Conservation (phyloP, 2,113 vertebrate genomes). For the Piliocolobus tephrosceles region DNA sequence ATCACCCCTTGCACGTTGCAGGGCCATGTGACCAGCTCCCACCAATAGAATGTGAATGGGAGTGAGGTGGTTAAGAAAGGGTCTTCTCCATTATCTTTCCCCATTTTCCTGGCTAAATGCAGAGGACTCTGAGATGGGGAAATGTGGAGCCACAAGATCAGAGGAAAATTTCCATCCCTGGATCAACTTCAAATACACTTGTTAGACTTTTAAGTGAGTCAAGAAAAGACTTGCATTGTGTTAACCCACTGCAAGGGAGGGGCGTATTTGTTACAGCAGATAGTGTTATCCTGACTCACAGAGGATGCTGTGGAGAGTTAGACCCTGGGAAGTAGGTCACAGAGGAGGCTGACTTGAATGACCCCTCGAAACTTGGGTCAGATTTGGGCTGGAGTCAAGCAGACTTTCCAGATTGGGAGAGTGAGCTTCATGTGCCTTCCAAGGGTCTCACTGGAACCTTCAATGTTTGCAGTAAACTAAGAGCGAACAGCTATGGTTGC, state of each 20-base stretch:
- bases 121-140: not conserved
- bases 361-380: not conserved
- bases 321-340: not conserved
- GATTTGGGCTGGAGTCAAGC: not conserved
- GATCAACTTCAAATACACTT: not conserved
- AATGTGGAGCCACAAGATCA: not conserved
- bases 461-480: not conserved
- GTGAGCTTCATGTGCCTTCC: not conserved
- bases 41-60: not conserved
- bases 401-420: not conserved
- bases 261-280: not conserved
- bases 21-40: not conserved
- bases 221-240: not conserved
- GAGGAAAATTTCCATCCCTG: not conserved
- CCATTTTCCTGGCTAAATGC: not conserved
- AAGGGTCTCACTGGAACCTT: not conserved
- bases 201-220: not conserved
- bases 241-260: not conserved
- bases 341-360: not conserved
- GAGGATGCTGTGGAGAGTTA: not conserved
- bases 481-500: not conserved
- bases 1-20: not conserved
- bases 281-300: not conserved
- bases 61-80: not conserved
- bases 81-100: not conserved